Conservation (phyloP, 2,888 invertebrate species). For the Platycheirus rosarum region DNA sequence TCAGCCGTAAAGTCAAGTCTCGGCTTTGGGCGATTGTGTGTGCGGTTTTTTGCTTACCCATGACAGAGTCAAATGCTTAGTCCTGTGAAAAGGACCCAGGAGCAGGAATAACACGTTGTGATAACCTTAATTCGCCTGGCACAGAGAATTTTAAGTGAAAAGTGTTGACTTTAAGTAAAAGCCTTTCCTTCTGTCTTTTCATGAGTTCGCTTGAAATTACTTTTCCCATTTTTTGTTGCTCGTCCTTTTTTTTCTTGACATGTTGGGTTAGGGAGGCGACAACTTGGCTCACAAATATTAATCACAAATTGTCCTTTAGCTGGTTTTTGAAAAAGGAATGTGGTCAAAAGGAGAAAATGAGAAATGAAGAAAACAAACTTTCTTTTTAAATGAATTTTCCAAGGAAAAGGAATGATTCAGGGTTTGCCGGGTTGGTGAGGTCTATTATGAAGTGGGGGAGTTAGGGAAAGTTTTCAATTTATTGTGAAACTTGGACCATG, state of each 20-base stretch:
- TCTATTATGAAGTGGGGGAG: neutral
- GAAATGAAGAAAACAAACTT: slow-evolving; percentile 49
- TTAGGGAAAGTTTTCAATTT: slow-evolving; percentile 64
- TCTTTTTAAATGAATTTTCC: slow-evolving; percentile 51
- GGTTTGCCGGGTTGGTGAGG: neutral
- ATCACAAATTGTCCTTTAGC: slow-evolving; percentile 71
- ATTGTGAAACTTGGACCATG: slow-evolving; percentile 70
- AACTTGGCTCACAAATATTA: slow-evolving; percentile 61
- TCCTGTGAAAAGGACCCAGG: slow-evolving; percentile 32
- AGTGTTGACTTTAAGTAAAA: slow-evolving; percentile 63
- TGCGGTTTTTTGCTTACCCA: slow-evolving; percentile 62
- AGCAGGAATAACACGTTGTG: slow-evolving; percentile 69
- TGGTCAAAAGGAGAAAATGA: slow-evolving; percentile 32
- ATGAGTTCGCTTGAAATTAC: slow-evolving; percentile 51
- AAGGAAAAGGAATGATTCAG: slow-evolving; percentile 3
- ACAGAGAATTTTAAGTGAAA: slow-evolving; percentile 63
- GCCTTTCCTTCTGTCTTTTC: slow-evolving; percentile 22
- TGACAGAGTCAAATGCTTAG: slow-evolving; percentile 52
- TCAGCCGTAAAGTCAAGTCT: slow-evolving; percentile 45
- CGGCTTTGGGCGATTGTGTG: slow-evolving; percentile 63
- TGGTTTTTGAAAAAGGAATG: slow-evolving; percentile 38
- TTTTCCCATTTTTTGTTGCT: slow-evolving; percentile 31
- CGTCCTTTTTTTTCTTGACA: neutral
- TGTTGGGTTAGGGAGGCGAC: neutral
- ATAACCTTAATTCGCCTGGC: slow-evolving; percentile 69